These are phyloP conservation scores for Druon quercuslanigerum DNA, from an alignment of 1,140 invertebrate genomes.

Conservation along the genomic window DNA sequence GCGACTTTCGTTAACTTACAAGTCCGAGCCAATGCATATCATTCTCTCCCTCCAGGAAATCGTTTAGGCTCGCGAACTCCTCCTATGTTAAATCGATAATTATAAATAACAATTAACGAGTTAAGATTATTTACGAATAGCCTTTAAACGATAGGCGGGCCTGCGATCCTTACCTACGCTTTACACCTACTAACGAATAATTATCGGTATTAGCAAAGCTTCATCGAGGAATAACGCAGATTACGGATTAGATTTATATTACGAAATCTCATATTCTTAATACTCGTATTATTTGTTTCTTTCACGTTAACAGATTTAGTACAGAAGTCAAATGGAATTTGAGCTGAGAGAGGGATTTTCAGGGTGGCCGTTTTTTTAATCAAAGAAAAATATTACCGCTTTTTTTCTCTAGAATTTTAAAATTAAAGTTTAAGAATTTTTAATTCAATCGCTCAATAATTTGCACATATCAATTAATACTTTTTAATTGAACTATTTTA, in stretches of 20 bases:
- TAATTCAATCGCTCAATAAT: too few relatives aligned
- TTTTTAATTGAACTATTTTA: too few relatives aligned
- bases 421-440: too few relatives aligned
- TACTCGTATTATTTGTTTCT: conserved; percentile 10
- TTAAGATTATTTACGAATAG: conserved; percentile 55
- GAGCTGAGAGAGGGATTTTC: background rate
- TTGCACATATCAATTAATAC: too few relatives aligned
- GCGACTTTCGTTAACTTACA: conserved; percentile 7
- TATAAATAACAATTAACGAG: conserved; percentile 47
- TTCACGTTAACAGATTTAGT: background rate
- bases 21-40: conserved; percentile 57
- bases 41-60: conserved; percentile 54
- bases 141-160: conserved; percentile 38
- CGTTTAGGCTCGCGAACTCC: conserved; percentile 33
- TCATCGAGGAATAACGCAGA: conserved; percentile 46
- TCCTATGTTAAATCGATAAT: conserved; percentile 42
- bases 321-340: background rate
- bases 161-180: conserved; percentile 35
- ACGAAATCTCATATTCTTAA: background rate
- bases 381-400: background rate
- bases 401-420: too few relatives aligned
- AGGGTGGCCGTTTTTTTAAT: too few relatives aligned
- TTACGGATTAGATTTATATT: conserved; percentile 46
- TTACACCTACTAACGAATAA: conserved; percentile 54
- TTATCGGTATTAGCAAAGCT: conserved; percentile 46